Conservation (phyloP, 2,888 invertebrate species). For the Heliconius sara region DNA sequence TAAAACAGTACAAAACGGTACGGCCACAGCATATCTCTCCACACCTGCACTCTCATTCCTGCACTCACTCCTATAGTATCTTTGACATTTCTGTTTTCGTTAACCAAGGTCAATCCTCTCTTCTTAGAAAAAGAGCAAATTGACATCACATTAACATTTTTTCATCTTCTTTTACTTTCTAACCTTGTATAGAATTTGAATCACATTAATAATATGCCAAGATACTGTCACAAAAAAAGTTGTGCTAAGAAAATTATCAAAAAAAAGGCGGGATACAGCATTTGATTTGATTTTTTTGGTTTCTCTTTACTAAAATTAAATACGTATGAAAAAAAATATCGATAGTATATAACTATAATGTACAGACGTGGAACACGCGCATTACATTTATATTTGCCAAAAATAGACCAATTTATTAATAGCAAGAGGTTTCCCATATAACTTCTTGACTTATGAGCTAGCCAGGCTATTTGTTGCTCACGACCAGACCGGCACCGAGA, state of each 20-base stretch:
- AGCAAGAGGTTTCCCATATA: slow-evolving; percentile 9
- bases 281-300: too few species aligned
- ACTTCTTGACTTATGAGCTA: neutral
- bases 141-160: neutral
- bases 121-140: neutral
- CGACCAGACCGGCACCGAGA: neutral
- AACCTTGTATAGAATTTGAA: too few species aligned
- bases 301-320: too few species aligned
- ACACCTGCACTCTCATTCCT: neutral
- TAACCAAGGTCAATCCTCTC: neutral
- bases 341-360: too few species aligned
- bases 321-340: too few species aligned
- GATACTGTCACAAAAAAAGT: too few species aligned
- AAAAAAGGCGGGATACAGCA: too few species aligned
- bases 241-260: too few species aligned
- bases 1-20: neutral
- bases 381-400: neutral
- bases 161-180: neutral
- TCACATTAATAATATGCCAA: too few species aligned
- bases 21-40: neutral
- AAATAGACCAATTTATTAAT: slow-evolving; percentile 3
- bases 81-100: neutral
- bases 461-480: neutral
- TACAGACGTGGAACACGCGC: too few species aligned
- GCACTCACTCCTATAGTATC: neutral